Evolutionary conservation across 2,113 vertebrate genomes (phyloP), one percentile per base, ranked within the genome.

Genomic region (Microcebus ravelobensis): DNA sequence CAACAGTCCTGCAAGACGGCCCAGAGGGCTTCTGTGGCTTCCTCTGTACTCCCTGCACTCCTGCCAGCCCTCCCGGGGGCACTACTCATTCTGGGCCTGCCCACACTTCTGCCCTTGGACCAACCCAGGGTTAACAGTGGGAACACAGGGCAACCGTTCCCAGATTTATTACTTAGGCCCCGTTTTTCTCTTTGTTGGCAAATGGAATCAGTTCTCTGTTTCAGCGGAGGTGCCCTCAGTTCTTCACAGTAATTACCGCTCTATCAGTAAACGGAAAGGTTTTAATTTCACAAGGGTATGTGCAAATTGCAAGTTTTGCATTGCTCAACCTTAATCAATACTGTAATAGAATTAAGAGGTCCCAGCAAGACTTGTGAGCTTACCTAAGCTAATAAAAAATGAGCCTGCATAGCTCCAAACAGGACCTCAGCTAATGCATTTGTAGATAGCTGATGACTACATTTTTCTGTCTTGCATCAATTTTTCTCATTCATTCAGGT

Each of bases 271-370:
- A 95, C 1, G 18, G 90, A 65, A 94, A 96, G 27, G 59, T 80
- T 97, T 97, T 97, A 83, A 96, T 97, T 97, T 97, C 92, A 96
- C 90, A 68, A 50, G 76, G 74, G 52, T 84, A 45, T n/a, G 80
- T 76, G 67, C 81, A 96, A 94, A 97, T 87, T 8, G 55, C 71
- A 73, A 13, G 2, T 86, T 97, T 97, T 97, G 96, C 95, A 84
- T 97, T 87, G 45, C 48, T 92, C 55, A 42, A 87, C n/a, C 27
- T 61, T 96, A 96, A 97, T 97, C 97, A 73, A 97, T 97, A 96
- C 90, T 11, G 14, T 71, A 95, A 95, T 79, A 95, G 74, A 94
- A 97, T 97, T 97, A 95, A 92, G 71, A 96, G 87, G 92, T 67
- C 90, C 77, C 87, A 95, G 84, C 31, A 93, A 97, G 82, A 61